Conservation (phyloP, 1,140 invertebrate genomes). For the Aphidius gifuensis region DNA sequence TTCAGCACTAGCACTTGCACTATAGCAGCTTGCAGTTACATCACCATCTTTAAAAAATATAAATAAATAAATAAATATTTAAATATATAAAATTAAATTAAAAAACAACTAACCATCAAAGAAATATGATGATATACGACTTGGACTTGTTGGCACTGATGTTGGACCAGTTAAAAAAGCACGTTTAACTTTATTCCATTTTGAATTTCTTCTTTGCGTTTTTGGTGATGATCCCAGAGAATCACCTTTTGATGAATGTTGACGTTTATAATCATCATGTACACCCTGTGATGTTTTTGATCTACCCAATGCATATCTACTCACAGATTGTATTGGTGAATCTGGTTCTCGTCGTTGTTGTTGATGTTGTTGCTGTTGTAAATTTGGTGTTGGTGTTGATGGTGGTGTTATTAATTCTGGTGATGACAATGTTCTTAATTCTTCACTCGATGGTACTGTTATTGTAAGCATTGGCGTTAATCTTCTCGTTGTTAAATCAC, state of each 20-base stretch:
- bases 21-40: conserved; percentile 31
- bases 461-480: conserved; percentile 56
- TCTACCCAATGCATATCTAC: conserved; percentile 22
- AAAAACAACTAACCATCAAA: conserved; percentile 52
- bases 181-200: conserved; percentile 72
- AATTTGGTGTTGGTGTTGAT: background rate
- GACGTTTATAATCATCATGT: conserved; percentile 6
- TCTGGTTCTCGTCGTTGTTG: background rate
- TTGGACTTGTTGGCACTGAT: conserved; percentile 68
- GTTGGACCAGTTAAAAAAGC: conserved; percentile 65
- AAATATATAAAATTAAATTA: background rate
- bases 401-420: conserved; percentile 38
- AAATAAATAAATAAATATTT: conserved; percentile 3
- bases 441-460: conserved; percentile 61
- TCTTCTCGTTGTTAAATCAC: conserved; percentile 33
- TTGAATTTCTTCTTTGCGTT: conserved; percentile 54
- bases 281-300: conserved; percentile 21
- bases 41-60: conserved; percentile 19
- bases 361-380: no score
- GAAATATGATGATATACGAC: conserved; percentile 59
- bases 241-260: conserved; percentile 26
- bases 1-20: conserved; percentile 37
- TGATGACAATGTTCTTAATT: conserved; percentile 48
- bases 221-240: conserved; percentile 37
- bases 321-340: background rate